Evolutionary conservation across 2,113 vertebrate species (phyloP).

Genomic region (Heteronetta atricapilla): DNA sequence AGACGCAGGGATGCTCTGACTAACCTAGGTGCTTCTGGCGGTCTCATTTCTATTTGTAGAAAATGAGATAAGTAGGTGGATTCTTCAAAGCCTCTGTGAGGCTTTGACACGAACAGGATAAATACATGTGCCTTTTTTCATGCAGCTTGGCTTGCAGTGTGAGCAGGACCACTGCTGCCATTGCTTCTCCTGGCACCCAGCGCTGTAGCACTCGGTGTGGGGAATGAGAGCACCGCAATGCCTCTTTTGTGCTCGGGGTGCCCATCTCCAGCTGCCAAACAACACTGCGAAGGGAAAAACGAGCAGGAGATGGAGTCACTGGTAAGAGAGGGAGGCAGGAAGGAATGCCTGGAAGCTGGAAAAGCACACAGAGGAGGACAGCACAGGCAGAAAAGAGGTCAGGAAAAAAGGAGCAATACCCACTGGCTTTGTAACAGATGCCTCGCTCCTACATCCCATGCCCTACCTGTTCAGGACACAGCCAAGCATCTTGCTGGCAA

Average conservation of each 20-base stretch:
- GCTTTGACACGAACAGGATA: neutral
- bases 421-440: neutral
- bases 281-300: neutral
- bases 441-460: neutral
- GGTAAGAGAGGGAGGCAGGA: neutral
- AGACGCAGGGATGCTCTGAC: neutral
- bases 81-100: neutral
- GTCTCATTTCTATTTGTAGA: neutral
- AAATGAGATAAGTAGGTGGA: neutral
- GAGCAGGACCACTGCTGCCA: too few species aligned
- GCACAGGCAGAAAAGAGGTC: neutral
- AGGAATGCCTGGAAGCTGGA: neutral
- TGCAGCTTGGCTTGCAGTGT: neutral
- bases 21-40: neutral
- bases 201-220: neutral
- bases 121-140: neutral
- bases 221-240: neutral
- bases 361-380: neutral
- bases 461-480: neutral
- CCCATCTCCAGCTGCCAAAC: neutral
- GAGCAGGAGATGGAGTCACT: neutral
- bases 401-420: neutral
- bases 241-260: neutral
- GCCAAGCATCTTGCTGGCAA: neutral
- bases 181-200: neutral